Percentiles rank a stretch among this genome's conserved stretches.
Conservation (phyloP, 1,140 invertebrate genomes). For the Calephelis virginiensis region DNA sequence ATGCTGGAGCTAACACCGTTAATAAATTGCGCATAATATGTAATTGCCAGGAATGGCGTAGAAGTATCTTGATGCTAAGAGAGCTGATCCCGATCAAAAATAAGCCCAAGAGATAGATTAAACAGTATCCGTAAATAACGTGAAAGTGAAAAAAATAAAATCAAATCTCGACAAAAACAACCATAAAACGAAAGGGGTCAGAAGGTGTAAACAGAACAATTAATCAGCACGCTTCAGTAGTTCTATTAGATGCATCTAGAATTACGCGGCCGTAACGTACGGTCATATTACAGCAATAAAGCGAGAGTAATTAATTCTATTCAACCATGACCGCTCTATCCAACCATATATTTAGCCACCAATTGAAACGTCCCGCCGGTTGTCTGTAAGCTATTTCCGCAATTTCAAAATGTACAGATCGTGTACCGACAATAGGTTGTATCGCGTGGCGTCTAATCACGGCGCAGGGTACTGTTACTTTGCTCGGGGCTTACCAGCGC, state of each 20-base stretch:
- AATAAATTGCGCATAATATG: no score
- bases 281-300: conserved; percentile 25
- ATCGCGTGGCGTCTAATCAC: conserved; percentile 76
- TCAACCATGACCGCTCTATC: conserved; percentile 35
- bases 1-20: no score
- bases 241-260: conserved; percentile 16
- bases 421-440: conserved; percentile 73
- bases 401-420: conserved; percentile 63
- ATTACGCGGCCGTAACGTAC: conserved; percentile 18
- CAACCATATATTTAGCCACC: conserved; percentile 41
- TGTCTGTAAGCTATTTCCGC: conserved; percentile 73
- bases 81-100: no score
- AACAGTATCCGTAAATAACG: no score
- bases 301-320: conserved; percentile 38
- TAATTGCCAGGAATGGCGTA: no score
- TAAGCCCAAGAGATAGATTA: no score
- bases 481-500: conserved; percentile 46
- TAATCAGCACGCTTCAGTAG: conserved; percentile 17
- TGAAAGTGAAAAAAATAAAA: no score
- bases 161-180: background rate
- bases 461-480: conserved; percentile 64
- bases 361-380: conserved; percentile 72
- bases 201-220: conserved; percentile 10
- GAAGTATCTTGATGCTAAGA: no score
- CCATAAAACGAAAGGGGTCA: conserved; percentile 2